Base-by-base conservation (phyloP, 2,888 invertebrate genomes). In the Adineta ricciae region DNA sequence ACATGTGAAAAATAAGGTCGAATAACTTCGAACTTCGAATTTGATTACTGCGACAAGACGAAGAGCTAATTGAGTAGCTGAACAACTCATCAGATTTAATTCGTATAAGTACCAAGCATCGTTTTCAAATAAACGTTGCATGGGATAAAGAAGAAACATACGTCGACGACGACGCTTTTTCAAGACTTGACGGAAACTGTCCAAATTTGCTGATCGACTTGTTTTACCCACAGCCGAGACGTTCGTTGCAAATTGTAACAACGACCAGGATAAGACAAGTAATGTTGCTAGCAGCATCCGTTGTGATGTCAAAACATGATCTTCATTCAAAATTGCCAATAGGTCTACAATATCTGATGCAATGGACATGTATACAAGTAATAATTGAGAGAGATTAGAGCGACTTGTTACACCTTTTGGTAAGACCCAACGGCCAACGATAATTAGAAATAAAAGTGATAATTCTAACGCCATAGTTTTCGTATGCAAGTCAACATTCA, bases 351-450 rank as follows among this genome's bases (percentile, higher is more conserved):
- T 88, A 86, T 89, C 89, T 11, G 88, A 88, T 1, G 90, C 90
- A 86, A 90, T 89, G 41, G 89, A 90, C 85, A 90, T 88, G 87
- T 91, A 91, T 83, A 90, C 90, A 82, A 90, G 88, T 21, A 90
- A 88, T 9, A 90, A 88, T 86, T 91, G 90, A 0, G 90, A 90
- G 19, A 91, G 88, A 83, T 91, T 89, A 83, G 90, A 89, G 21
- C 90, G 87, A n/a, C 89, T 89, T 83, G 91, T 87, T 38, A 87
- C 84, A 14, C 85, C 85, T 83, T 85, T 85, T 52, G 85, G 85
- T 50, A 85, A 83, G 41, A 83, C 64, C 85, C 85, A 85, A 54
- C 85, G 83, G 3, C 83, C 85, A 27, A 85, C 32, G 16, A 85
- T 83, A 46, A 85, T 64, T 38, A 85, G 24, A 46, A 85, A 46